Evolutionary conservation across 2,888 invertebrate species (phyloP).

Genomic region (Diarsia brunnea): DNA sequence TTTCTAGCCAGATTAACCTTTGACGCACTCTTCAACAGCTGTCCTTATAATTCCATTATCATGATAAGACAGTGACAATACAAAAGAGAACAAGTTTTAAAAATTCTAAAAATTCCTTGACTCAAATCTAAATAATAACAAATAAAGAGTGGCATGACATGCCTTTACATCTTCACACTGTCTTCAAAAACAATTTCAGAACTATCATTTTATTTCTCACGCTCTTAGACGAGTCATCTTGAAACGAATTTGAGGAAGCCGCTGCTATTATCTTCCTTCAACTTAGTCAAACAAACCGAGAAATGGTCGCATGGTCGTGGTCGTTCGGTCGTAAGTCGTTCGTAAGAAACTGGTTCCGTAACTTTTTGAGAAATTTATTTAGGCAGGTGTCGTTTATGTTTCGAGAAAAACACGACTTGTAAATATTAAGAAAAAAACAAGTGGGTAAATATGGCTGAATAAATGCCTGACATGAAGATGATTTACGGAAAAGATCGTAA

Average conservation of each 20-base stretch:
- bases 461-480: slow-evolving; percentile 16
- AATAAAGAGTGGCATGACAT: slow-evolving; percentile 34
- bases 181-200: slow-evolving; percentile 65
- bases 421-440: slow-evolving; percentile 52
- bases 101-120: neutral
- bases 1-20: neutral
- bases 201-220: slow-evolving; percentile 86
- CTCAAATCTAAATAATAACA: slow-evolving; percentile 11
- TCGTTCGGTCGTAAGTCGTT: slow-evolving; percentile 30
- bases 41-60: neutral
- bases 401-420: slow-evolving; percentile 49
- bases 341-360: slow-evolving; percentile 68
- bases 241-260: slow-evolving; percentile 87
- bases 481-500: slow-evolving; percentile 13
- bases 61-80: neutral
- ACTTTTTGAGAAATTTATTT: slow-evolving; percentile 56
- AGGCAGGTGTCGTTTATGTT: slow-evolving; percentile 61
- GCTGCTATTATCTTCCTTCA: slow-evolving; percentile 84
- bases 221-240: slow-evolving; percentile 82
- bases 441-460: slow-evolving; percentile 37
- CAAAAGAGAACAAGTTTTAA: neutral
- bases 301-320: slow-evolving; percentile 67
- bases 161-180: slow-evolving; percentile 57
- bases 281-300: slow-evolving; percentile 83
- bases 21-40: neutral